A percentile compares a stretch with the other conserved stretches of the same genome.
phyloP scores from a whole-genome alignment of 1,140 invertebrate genomes.

The Thalassaphorura encarpata region DNA sequence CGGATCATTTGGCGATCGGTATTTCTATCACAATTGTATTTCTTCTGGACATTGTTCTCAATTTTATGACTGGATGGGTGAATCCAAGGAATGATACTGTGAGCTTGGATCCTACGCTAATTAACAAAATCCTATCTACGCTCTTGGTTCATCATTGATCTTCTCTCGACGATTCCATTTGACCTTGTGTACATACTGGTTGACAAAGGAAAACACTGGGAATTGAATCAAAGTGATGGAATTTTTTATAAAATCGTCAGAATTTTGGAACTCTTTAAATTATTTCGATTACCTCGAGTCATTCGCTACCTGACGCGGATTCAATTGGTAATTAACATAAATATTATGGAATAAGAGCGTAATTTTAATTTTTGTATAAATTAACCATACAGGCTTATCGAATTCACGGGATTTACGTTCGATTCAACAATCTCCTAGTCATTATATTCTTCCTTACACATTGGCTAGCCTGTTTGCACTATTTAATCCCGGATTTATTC shows the following conservation, averaged over 20 bases:
- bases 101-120: background rate
- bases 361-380: background rate
- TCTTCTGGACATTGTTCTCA: conserved; percentile 21
- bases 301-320: conserved; percentile 20
- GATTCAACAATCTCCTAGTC: conserved; percentile 16
- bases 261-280: conserved; percentile 12
- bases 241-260: background rate
- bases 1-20: background rate
- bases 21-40: conserved; percentile 4
- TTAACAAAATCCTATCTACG: conserved; percentile 10
- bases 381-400: conserved; percentile 13
- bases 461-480: conserved; percentile 26
- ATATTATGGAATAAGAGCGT: background rate
- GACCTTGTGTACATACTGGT: conserved; percentile 10
- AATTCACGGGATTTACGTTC: conserved; percentile 16
- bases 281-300: conserved; percentile 16
- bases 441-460: conserved; percentile 12
- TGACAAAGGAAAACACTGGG: background rate
- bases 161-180: conserved; percentile 23
- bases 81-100: conserved; percentile 7
- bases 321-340: conserved; percentile 13
- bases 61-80: conserved; percentile 19
- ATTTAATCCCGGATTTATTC: conserved; percentile 12
- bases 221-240: background rate
- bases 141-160: conserved; percentile 22